Base-by-base conservation (phyloP, 2,888 invertebrate genomes). In the Hololepta plana region DNA sequence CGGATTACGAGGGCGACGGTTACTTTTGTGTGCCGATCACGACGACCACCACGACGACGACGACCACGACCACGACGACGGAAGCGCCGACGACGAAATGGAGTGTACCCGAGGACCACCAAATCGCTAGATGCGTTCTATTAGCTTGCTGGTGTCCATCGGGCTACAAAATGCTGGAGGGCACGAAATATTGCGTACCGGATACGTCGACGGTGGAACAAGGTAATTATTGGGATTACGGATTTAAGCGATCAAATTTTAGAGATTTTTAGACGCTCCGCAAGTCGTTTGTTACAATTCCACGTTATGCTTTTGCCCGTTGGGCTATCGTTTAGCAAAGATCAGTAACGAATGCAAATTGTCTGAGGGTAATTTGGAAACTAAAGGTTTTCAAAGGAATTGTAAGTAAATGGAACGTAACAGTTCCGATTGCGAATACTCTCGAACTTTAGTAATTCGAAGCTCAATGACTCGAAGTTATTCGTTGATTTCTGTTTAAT, bases 141-240 rank as follows among this genome's bases (percentile, higher is more conserved):
- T 57, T 49, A 13, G 40, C 50, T 30, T 76, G 76, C 43, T 64
- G 62, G 54, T 76, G 77, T 48, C 59, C 61, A 3, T 36, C 40
- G 15, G 67, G 64, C 9, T 72, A 59, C 49, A 44, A 49, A 25
- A 45, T 47, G 10, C 40, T 44, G 28, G 24, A 30, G 10, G 42
- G 34, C 6, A 43, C 43, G 1, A 36, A 35, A 15, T 47, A 45
- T 29, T 52, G 53, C 28, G 29, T 41, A 11, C 32, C 20, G 15
- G 24, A 24, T 7, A n/a, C 17, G 17, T n/a, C 17, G 7, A 17
- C 7, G 17, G 17, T 3, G 16, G 14, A 15, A 12, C 15, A 8
- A 27, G n/a, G 12, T n/a, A 22, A 22, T 22, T n/a, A 12, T 13
- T 22, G 3, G 12, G 8, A 12, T 11, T 23, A n/a, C 13, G 23